Evolutionary conservation across 2,888 invertebrate genomes (phyloP).

Genomic region (Pasiphila rectangulata): DNA sequence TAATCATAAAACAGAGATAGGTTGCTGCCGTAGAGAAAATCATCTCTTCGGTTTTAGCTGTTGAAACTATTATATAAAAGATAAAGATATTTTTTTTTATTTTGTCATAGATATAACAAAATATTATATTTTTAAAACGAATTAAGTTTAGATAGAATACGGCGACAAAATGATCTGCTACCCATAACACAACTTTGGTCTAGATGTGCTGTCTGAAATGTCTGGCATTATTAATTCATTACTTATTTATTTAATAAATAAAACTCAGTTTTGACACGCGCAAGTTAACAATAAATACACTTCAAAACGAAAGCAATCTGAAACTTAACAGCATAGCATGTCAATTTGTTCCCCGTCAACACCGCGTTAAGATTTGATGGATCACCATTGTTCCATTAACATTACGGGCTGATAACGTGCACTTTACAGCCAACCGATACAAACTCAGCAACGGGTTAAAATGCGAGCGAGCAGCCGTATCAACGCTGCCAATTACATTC

Average conservation of each 20-base stretch:
- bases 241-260: background rate
- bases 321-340: slow-evolving; percentile 32
- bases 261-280: background rate
- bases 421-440: slow-evolving; percentile 8
- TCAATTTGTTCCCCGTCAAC: slow-evolving; percentile 38
- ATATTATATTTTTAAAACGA: too few species aligned
- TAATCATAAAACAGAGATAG: too few species aligned
- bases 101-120: too few species aligned
- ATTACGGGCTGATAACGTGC: slow-evolving; percentile 30
- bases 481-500: slow-evolving; percentile 25
- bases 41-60: too few species aligned
- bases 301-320: slow-evolving; percentile 9
- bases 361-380: slow-evolving; percentile 32
- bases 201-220: too few species aligned
- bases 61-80: too few species aligned
- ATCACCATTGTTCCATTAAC: slow-evolving; percentile 36
- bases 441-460: slow-evolving; percentile 7
- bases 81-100: too few species aligned
- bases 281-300: background rate
- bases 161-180: too few species aligned
- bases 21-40: too few species aligned
- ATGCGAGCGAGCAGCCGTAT: slow-evolving; percentile 3
- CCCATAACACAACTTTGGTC: too few species aligned
- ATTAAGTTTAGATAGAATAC: too few species aligned
- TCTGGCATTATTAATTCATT: background rate